Conservation (phyloP, 1,140 invertebrate species). For the Aphis gossypii region DNA sequence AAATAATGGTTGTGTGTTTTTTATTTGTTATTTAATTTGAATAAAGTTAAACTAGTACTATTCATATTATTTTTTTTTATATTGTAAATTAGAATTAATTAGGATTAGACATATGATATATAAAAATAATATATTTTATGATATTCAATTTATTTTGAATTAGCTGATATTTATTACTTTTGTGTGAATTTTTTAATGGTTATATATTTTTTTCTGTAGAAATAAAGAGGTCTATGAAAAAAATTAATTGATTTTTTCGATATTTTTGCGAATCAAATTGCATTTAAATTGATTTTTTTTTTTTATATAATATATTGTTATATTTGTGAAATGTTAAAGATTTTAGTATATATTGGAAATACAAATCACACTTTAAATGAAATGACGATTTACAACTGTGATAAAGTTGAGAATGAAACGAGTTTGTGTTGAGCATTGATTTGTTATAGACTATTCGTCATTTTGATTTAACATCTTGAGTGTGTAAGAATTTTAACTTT, state of each 20-base stretch:
- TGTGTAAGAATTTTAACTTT: background rate
- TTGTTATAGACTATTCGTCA: background rate
- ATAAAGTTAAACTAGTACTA: background rate
- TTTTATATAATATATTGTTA: background rate
- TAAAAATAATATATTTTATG: background rate
- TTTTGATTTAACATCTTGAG: background rate
- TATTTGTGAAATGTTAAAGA: background rate
- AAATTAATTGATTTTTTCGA: background rate
- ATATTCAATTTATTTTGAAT: background rate
- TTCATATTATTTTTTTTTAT: background rate
- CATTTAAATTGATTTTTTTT: background rate
- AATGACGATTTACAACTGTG: background rate
- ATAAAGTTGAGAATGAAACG: background rate
- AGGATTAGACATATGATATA: background rate
- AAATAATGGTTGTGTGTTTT: background rate
- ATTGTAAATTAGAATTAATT: conserved; percentile 15
- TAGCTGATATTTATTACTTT: conserved; percentile 4
- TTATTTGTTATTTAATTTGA: conserved; percentile 19
- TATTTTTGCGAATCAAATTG: background rate
- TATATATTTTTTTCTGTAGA: background rate
- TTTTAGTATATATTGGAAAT: background rate
- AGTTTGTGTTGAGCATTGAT: background rate
- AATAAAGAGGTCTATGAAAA: background rate
- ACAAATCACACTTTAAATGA: background rate
- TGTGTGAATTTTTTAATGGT: background rate